Evolutionary conservation across 1,140 invertebrate species (phyloP), one percentile per base, ranked within the genome.

Genomic region (Zaprionus africanus): DNA sequence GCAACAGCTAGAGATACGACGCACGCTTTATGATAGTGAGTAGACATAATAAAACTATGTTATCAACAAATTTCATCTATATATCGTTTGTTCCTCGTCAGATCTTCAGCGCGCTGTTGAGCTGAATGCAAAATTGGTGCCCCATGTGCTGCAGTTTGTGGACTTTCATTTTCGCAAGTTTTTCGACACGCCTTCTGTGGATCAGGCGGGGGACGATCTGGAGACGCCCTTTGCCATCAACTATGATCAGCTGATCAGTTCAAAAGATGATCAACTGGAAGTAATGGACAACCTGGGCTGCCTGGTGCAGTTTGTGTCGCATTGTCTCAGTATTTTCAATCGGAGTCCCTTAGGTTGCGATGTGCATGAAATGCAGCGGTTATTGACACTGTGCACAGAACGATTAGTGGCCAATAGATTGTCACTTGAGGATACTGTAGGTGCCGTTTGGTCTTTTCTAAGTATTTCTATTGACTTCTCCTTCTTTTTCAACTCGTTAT

Each of bases 51-150:
- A 36, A 4, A 12, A 1, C 11, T 5, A 65, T 17, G 1, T 12
- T 24, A 1, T 15, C 3, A 3, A 12, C 4, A 5, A 9, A 9
- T 3, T 41, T 19, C 13, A 24, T 6, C 19, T n/a, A 17, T 53
- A 17, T 36, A 2, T 1, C 9, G 26, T 56, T 22, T 58, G 9
- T 3, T 49, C 46, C 28, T 19, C 53, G 7, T 15, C 6, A 92
- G 92, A 92, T 78, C 79, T 92, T 9, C 85, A 91, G 28, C 84
- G 90, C 5, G 92, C 91, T n/a, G 88, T 92, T 12, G 90, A 92
- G 46, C 59, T 92, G 1, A 92, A 92, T 84, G 78, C 88, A 6
- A 92, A 92, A 36, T 57, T 92, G 0, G 83, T 86, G 17, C 90
- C 90, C 0, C 92, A 92, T 76, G 75, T 92, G 0, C 17, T 92